These are phyloP conservation scores for Megalops cyprinoides DNA, from an alignment of 2,797 vertebrate genomes.

Conservation along the genomic window DNA sequence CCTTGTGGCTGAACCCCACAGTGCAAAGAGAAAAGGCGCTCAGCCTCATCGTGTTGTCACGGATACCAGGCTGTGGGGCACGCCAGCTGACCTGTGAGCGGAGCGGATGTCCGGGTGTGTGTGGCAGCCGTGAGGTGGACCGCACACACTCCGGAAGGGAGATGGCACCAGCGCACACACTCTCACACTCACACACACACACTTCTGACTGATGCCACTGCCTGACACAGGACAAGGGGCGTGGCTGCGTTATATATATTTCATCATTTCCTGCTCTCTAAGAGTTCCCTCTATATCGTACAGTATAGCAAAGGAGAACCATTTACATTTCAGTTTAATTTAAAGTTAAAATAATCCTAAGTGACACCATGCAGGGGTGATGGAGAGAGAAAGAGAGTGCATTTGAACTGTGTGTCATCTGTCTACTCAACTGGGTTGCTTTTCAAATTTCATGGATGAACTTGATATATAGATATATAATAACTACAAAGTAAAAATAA, in stretches of 20 bases:
- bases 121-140: neutral
- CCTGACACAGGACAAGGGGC: neutral
- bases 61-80: neutral
- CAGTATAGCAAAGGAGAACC: conserved; percentile 21
- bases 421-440: conserved; percentile 37
- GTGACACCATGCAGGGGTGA: conserved; percentile 82
- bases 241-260: conserved; percentile 36
- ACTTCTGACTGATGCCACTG: neutral
- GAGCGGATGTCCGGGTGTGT: no score
- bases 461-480: conserved; percentile 37
- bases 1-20: neutral
- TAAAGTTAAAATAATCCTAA: conserved; percentile 68
- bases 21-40: neutral
- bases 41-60: neutral
- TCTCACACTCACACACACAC: conserved; percentile 27
- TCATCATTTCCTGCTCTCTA: conserved; percentile 31
- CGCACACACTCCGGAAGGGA: neutral
- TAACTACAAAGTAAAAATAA: conserved; percentile 64
- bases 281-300: conserved; percentile 15
- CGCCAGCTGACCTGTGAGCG: neutral
- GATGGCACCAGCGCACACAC: neutral
- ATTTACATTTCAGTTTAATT: conserved; percentile 24
- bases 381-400: conserved; percentile 18
- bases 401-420: conserved; percentile 27
- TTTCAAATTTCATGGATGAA: conserved; percentile 44